These are phyloP conservation scores for Trinorchestia longiramus DNA, from an alignment of 1,140 invertebrate genomes.

Conservation along the genomic window DNA sequence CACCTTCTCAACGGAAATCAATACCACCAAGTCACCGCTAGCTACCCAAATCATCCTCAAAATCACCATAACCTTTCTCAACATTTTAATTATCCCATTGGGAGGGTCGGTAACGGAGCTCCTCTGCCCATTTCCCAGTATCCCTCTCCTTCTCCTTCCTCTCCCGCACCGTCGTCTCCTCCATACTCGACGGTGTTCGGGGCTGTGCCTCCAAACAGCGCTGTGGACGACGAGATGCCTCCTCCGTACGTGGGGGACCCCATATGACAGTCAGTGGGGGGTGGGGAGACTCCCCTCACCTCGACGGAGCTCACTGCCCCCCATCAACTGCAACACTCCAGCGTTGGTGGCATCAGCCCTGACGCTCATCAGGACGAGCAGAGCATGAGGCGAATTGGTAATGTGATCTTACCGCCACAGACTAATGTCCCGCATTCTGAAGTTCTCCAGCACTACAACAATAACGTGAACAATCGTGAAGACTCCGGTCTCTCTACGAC, in stretches of 20 bases:
- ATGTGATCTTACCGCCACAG: background rate
- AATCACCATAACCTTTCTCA: background rate
- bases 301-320: background rate
- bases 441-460: background rate
- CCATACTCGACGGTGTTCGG: conserved; percentile 44
- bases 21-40: background rate
- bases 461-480: background rate
- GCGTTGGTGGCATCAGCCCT: background rate
- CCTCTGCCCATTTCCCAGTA: background rate
- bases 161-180: conserved; percentile 7
- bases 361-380: background rate
- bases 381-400: background rate
- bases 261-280: conserved; percentile 16
- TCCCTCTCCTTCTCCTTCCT: background rate
- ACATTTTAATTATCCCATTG: conserved; percentile 40
- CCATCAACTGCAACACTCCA: background rate
- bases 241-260: conserved; percentile 18
- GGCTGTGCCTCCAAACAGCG: background rate
- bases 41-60: background rate
- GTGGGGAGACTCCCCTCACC: background rate
- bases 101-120: background rate
- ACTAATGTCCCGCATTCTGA: background rate
- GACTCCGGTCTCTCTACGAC: background rate
- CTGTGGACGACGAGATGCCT: background rate
- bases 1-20: background rate